Evolutionary conservation across 1,140 invertebrate genomes (phyloP), one percentile per base, ranked within the genome.

Genomic region (Drosophila simulans): DNA sequence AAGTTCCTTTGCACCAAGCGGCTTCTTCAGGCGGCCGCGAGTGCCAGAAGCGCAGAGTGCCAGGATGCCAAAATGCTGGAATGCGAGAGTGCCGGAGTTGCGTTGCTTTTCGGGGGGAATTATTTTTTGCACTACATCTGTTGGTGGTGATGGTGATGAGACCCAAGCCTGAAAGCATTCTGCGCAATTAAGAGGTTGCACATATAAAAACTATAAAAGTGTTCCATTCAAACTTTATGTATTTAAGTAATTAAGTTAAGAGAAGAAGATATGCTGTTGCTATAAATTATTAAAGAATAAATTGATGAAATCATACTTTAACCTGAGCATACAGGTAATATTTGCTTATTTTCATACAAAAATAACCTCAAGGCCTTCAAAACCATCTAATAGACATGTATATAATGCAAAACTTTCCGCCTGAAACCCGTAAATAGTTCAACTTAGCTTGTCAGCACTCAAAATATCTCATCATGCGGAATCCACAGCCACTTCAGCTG

Each of bases 1-100:
- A 85, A 74, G 51, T 81, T 74, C 39, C 64, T 49, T 45, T 27
- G 55, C 72, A 68, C 17, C 52, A 52, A 45, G 65, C 43, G n/a
- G 31, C 51, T 27, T 72, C 69, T 72, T 74, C 48, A 42, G 42
- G 59, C 37, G 34, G 37, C 35, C 37, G 20, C 56, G 37, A 59
- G 45, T 55, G 25, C 46, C 31, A 8, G 5, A 37, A 46, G 31
- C 46, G 13, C 46, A 40, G 46, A 58, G n/a, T 65, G 43, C 43
- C 25, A 31, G 25, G 45, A 45, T 64, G 40, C 31, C 54, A 13
- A n/a, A 52, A 22, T 63, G 51, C 15, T 13, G 31, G 45, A 51
- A 52, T 52, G 57, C 46, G n/a, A 43, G 42, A 43, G 8, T 43
- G 42, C 10, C 42, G 27, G 27, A 15, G 15, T 27, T 34, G 58